Conservation (phyloP, 2,113 vertebrate species). For the Grammomys surdaster region DNA sequence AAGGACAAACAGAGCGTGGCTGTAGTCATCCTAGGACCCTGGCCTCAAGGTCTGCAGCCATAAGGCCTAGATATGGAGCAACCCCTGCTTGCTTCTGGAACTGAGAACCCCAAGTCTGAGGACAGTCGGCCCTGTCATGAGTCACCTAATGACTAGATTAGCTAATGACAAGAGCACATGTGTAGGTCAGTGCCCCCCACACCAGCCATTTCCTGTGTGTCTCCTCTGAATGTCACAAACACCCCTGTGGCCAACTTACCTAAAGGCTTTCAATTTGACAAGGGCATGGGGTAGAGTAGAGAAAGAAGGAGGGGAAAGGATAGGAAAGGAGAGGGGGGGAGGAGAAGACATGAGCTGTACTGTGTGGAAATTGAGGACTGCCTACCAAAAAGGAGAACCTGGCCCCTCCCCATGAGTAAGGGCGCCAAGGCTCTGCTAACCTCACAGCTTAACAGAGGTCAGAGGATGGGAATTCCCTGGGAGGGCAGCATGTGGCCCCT, state of each 20-base stretch:
- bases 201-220: background rate
- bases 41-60: background rate
- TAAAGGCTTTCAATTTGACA: background rate
- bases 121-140: background rate
- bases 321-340: too few species aligned
- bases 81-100: background rate
- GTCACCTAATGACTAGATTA: background rate
- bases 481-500: background rate
- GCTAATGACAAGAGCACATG: background rate
- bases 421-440: background rate
- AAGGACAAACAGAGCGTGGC: background rate
- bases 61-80: background rate
- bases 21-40: too few species aligned
- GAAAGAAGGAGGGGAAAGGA: background rate
- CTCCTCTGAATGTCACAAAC: background rate
- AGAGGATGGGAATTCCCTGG: background rate
- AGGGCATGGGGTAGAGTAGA: background rate
- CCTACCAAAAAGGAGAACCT: constrained; percentile 41
- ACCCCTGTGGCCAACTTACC: background rate
- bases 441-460: background rate
- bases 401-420: background rate
- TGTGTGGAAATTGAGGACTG: constrained; percentile 18
- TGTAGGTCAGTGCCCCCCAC: too few species aligned
- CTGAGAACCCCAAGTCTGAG: background rate
- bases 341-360: background rate